phyloP scores from a whole-genome alignment of 2,888 invertebrate genomes.

The Tipula unca region DNA sequence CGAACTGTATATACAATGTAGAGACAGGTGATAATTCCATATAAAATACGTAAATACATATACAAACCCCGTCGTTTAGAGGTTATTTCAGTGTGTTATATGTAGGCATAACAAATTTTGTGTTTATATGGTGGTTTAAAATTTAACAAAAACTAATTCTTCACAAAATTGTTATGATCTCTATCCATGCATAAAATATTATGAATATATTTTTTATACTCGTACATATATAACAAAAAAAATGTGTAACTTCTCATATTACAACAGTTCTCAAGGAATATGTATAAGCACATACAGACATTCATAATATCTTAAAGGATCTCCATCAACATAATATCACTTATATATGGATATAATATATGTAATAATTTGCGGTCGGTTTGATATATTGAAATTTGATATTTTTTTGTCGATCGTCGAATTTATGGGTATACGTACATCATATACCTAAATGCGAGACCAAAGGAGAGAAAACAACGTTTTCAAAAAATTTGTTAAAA shows the following conservation, averaged over 20 bases:
- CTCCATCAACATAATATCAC: neutral
- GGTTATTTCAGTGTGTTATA: neutral
- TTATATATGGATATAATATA: neutral
- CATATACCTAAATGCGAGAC: too few species aligned
- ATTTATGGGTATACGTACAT: too few species aligned
- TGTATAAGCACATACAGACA: neutral
- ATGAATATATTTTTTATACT: neutral
- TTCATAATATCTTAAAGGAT: neutral
- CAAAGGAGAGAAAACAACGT: neutral
- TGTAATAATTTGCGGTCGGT: constrained; percentile 14
- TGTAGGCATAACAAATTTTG: neutral
- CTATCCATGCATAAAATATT: neutral
- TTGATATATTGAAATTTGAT: neutral
- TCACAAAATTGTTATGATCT: neutral
- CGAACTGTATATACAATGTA: neutral
- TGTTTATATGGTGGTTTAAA: neutral
- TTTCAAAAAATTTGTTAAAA: neutral
- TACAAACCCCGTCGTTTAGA: neutral
- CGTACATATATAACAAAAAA: neutral
- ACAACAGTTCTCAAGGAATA: neutral
- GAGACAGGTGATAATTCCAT: neutral
- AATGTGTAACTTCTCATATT: neutral
- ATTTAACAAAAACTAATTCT: neutral
- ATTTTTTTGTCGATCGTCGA: neutral
- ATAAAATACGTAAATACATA: neutral